Base-by-base conservation (phyloP, 2,113 vertebrate genomes). In the Corythornis madagascariensis region DNA sequence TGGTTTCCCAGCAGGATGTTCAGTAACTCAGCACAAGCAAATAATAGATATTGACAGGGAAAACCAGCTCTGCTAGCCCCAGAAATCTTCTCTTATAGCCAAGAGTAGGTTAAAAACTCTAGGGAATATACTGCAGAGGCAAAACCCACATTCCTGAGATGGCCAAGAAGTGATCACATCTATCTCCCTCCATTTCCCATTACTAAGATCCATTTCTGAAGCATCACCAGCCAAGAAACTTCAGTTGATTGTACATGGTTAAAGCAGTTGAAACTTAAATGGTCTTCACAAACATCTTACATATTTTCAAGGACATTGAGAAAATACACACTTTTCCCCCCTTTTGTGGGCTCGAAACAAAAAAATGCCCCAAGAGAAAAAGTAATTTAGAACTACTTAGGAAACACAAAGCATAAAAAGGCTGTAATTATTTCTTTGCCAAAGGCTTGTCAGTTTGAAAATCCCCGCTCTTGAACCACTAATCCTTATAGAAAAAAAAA, bases 381-480 rank as follows among this genome's bases (percentile, higher is more conserved):
- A 95, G 92, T 81, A 38, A 92, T 95, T 96, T 87, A 89, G 94
- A 95, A 93, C 87, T 94, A 87, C 91, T 96, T 92, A 89, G 63
- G 64, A 94, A 94, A 95, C 52, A 92, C 78, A 93, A 94, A 96
- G 87, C 69, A 91, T 71, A 95, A 92, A 92, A 92, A 86, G 75
- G 60, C 88, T 83, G 47, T 89, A 95, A 96, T 96, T 96, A 96
- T 93, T 95, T 88, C 92, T 96, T 87, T 96, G 96, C 95, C 95
- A 96, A 96, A 65, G 89, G 89, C 94, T 91, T 96, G 94, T 94
- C 95, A 95, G 89, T 92, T 94, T 89, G 91, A 96, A 96, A 96
- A 96, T 95, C 91, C 92, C 57, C 3, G 35, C 89, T 93, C 92
- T 94, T 91, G 91, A 95, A 93, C 89, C 76, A 88, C 89, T 95